Conservation (phyloP, 2,888 invertebrate genomes). For the Ceriagrion tenellum region DNA sequence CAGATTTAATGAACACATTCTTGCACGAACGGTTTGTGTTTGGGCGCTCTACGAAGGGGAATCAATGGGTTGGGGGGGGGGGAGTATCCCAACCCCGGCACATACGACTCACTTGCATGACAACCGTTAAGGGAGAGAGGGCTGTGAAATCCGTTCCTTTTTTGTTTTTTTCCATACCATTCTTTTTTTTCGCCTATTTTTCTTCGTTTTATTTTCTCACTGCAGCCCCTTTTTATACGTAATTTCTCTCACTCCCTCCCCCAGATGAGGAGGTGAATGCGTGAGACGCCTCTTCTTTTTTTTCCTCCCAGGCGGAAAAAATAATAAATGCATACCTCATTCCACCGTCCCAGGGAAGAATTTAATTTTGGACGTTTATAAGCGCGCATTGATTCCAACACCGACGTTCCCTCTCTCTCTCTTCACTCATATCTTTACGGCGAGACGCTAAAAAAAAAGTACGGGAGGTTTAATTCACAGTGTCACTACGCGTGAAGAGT, state of each 20-base stretch:
- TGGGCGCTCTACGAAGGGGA: neutral
- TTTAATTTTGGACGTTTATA: constrained; percentile 13
- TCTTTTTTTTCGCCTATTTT: neutral
- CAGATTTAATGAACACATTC: constrained; percentile 63
- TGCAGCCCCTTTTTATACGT: neutral
- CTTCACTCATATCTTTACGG: neutral
- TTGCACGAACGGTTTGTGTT: constrained; percentile 1
- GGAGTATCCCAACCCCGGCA: neutral
- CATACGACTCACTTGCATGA: constrained; percentile 5
- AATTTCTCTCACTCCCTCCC: neutral
- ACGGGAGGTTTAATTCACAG: neutral
- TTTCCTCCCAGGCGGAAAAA: neutral
- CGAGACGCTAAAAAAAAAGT: neutral
- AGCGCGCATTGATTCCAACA: neutral
- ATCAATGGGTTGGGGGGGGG: neutral
- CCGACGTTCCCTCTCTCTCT: neutral
- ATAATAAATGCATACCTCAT: constrained; percentile 17
- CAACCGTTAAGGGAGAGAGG: neutral
- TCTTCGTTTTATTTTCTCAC: neutral
- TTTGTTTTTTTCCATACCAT: neutral
- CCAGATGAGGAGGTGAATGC: neutral
- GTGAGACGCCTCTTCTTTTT: neutral
- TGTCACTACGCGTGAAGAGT: neutral
- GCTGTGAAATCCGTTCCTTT: neutral
- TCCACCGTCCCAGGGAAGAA: neutral